phyloP scores from a whole-genome alignment of 2,797 vertebrate species.

The Lutjanus argentimaculatus region DNA sequence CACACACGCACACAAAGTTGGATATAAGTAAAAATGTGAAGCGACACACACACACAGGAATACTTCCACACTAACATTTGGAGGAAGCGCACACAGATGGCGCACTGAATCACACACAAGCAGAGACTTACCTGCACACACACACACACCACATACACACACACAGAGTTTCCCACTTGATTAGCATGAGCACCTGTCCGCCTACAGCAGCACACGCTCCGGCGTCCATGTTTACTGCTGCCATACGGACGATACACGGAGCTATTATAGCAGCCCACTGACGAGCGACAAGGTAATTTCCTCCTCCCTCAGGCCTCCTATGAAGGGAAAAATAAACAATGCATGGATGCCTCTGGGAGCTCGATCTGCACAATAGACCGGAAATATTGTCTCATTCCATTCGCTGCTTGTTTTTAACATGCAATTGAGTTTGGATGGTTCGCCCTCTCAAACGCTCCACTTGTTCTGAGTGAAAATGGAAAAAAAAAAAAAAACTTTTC shows the following conservation, averaged over 20 bases:
- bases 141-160: constrained; percentile 1
- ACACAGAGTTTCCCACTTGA: constrained; percentile 26
- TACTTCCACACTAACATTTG: constrained; percentile 2
- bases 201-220: constrained; percentile 43
- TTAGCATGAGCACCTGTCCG: constrained; percentile 58
- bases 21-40: constrained; percentile 8
- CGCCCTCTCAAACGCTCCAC: not conserved
- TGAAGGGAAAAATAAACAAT: constrained; percentile 55
- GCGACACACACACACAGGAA: constrained; percentile 3
- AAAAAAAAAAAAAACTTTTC: not conserved
- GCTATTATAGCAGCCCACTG: constrained; percentile 48
- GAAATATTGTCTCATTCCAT: constrained; percentile 35
- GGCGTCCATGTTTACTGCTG: constrained; percentile 55
- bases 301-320: constrained; percentile 56
- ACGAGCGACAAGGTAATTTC: constrained; percentile 61
- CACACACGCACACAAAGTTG: not conserved
- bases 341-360: constrained; percentile 40
- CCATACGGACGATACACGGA: constrained; percentile 45
- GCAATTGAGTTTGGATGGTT: constrained; percentile 6
- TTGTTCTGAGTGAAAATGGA: not conserved
- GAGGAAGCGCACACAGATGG: constrained; percentile 33
- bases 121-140: not conserved
- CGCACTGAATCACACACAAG: constrained; percentile 9
- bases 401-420: constrained; percentile 9
- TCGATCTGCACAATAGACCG: constrained; percentile 15